A percentile compares a stretch with the other conserved stretches of the same genome.
phyloP scores from a whole-genome alignment of 2,113 vertebrate genomes.

The Montifringilla adamsi region DNA sequence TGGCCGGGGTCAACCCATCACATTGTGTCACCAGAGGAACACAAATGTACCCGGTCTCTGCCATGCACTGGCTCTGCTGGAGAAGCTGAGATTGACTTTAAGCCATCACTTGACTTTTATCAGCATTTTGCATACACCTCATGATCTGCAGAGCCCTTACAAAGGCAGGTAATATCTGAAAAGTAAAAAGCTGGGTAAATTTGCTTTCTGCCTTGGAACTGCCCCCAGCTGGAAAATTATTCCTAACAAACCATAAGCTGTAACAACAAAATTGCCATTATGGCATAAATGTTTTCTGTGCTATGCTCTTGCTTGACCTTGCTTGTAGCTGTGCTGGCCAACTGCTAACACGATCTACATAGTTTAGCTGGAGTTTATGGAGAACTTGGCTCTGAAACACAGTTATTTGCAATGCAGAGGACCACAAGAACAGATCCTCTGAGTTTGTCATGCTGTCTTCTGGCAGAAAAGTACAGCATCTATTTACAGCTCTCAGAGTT shows the following conservation, averaged over 20 bases:
- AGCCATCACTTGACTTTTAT: neutral
- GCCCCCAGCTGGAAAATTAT: neutral
- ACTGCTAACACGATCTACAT: neutral
- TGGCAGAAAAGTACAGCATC: neutral
- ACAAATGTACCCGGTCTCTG: neutral
- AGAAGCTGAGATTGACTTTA: neutral
- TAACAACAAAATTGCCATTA: neutral
- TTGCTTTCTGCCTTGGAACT: neutral
- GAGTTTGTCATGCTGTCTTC: neutral
- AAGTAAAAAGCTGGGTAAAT: neutral
- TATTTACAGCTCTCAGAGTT: neutral
- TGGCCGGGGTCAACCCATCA: neutral
- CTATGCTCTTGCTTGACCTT: slow-evolving; percentile 5
- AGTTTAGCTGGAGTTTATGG: neutral
- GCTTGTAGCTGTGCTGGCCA: neutral
- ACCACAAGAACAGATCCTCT: neutral
- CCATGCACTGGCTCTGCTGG: neutral
- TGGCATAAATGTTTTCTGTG: neutral
- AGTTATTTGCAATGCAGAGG: neutral
- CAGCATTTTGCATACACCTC: neutral
- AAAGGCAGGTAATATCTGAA: neutral
- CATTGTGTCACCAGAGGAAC: neutral
- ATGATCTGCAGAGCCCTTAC: neutral
- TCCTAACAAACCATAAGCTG: neutral
- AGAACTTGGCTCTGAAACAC: slow-evolving; percentile 2